Base-by-base conservation (phyloP, 2,888 invertebrate species). In the Amorpha juglandis region DNA sequence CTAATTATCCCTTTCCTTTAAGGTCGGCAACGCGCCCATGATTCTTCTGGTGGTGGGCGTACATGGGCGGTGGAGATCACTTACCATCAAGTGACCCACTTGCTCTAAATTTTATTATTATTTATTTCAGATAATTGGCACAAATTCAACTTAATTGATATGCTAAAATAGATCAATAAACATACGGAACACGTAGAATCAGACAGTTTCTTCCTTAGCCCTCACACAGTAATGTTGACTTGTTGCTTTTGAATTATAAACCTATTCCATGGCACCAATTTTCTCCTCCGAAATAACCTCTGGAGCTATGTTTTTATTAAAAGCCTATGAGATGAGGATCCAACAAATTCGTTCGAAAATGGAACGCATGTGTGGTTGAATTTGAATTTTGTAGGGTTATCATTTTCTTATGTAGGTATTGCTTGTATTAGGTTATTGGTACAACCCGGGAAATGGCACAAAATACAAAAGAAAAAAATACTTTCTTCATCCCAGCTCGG, bases 171-270 rank as follows among this genome's bases (percentile, higher is more conserved):
- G 1, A 0, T 2, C 11, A 16, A 16, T 33, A 52, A n/a, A 45
- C 8, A 16, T 65, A 45, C 65, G 27, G 65, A 62, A 66, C 65
- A n/a, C 42, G 33, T 3, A 42, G 45, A 21, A 27, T 14, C 21
- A 8, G 7, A 16, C 27, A 0, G 7, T 11, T 45, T 42, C 63
- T 6, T 11, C 12, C 47, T 52, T 53, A 42, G 19, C 47, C 14
- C 9, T 12, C 14, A 14, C n/a, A 9, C 35, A 47, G 45, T 65
- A 64, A 45, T 66, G 52, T 72, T 69, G 66, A 74, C 77, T 77
- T 75, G 73, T 76, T 76, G 77, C 77, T 68, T 69, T 63, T 70
- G 68, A 68, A 68, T 68, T 65, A 58, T 42, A 66, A 63, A 48
- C 21, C 42, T 58, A 65, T 64, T 66, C 53, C 58, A n/a, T 62